Conservation (phyloP, 1,140 invertebrate species). For the Bemisia tabaci region DNA sequence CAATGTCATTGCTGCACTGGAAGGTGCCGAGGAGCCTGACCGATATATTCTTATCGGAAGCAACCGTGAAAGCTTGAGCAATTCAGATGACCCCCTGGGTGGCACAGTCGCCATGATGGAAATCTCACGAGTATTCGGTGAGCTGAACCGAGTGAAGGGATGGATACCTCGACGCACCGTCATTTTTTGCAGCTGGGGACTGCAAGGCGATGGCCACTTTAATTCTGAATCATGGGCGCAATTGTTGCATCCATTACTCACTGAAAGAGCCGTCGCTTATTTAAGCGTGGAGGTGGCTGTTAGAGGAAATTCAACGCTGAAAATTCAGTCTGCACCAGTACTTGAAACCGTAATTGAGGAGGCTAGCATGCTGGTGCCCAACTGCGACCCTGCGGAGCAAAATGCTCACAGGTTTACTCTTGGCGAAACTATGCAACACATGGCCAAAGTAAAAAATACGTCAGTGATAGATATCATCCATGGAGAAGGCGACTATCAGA, state of each 20-base stretch:
- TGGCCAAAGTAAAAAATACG: not conserved
- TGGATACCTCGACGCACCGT: constrained; percentile 12
- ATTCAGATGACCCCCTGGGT: constrained; percentile 10
- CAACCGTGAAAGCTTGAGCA: constrained; percentile 9
- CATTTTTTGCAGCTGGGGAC: constrained; percentile 14
- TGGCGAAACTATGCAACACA: not conserved
- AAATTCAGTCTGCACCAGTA: constrained; percentile 6
- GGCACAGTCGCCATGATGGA: constrained; percentile 15
- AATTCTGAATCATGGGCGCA: constrained; percentile 13
- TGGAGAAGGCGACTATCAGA: constrained; percentile 14
- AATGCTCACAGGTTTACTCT: not conserved
- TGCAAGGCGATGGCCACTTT: constrained; percentile 13
- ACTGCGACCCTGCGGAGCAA: constrained; percentile 5
- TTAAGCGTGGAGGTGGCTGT: constrained; percentile 13
- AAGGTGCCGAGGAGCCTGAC: constrained; percentile 14
- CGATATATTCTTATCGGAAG: constrained; percentile 14
- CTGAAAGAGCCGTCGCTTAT: constrained; percentile 12
- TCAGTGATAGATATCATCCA: constrained; percentile 3
- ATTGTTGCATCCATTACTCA: constrained; percentile 3
- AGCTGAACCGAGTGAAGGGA: constrained; percentile 9
- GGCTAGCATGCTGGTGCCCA: constrained; percentile 9
- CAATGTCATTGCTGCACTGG: constrained; percentile 12
- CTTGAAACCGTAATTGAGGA: constrained; percentile 10
- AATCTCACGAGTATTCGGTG: constrained; percentile 9
- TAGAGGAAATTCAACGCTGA: constrained; percentile 6